A percentile compares a stretch with the other conserved stretches of the same genome.
Conservation (phyloP, 2,797 vertebrate genomes). For the Halcyon leucocephala region DNA sequence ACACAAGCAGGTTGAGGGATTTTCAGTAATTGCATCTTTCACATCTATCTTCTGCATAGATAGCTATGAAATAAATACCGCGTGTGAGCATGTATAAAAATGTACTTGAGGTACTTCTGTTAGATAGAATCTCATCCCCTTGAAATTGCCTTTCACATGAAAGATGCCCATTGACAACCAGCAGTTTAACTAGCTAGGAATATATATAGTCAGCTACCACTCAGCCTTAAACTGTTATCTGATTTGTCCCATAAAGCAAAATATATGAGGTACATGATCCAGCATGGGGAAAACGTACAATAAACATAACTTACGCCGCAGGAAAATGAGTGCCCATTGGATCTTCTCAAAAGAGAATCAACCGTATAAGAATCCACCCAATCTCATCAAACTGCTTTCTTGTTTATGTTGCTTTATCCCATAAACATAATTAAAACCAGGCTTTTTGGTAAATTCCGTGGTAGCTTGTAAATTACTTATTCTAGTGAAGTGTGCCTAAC, state of each 20-base stretch:
- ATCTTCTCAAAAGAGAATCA: conserved; percentile 3
- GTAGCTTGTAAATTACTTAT: background rate
- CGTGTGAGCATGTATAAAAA: conserved; percentile 36
- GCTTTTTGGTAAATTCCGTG: background rate
- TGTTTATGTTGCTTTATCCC: background rate
- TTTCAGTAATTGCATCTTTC: conserved; percentile 32
- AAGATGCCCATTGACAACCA: conserved; percentile 65
- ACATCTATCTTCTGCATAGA: conserved; percentile 43
- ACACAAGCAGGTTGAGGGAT: background rate
- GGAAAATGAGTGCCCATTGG: conserved; percentile 37
- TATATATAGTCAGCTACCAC: conserved; percentile 46
- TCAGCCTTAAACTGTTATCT: conserved; percentile 60
- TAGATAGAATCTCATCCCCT: conserved; percentile 66
- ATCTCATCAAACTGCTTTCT: background rate
- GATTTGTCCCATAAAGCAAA: conserved; percentile 68
- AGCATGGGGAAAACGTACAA: conserved; percentile 47
- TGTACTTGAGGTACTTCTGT: conserved; percentile 46
- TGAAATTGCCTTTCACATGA: conserved; percentile 67
- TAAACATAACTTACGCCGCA: conserved; percentile 39
- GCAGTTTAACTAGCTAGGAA: conserved; percentile 55
- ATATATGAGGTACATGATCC: conserved; percentile 52
- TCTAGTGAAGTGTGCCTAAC: background rate
- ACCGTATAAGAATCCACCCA: background rate
- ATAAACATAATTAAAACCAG: background rate
- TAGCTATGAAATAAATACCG: conserved; percentile 62